A percentile compares a stretch with the other conserved stretches of the same genome.
phyloP scores from a whole-genome alignment of 2,797 vertebrate genomes.

The Neosilurus hyrtlii region DNA sequence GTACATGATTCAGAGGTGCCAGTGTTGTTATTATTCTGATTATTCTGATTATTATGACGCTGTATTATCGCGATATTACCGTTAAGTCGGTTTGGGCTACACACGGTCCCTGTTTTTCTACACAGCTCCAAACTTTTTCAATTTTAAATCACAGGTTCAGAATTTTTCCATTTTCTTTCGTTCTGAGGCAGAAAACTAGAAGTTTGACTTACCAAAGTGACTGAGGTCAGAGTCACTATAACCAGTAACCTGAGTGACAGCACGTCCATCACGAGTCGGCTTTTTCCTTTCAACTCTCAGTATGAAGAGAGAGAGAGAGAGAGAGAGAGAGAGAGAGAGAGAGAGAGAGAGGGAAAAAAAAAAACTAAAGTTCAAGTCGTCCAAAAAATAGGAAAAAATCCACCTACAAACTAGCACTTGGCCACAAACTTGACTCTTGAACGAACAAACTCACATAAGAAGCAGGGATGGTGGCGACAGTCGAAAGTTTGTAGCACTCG shows the following conservation, averaged over 20 bases:
- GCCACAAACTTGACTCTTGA: not conserved
- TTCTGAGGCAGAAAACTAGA: not conserved
- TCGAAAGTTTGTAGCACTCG: constrained; percentile 65
- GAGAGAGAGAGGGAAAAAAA: not conserved
- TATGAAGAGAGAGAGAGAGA: not conserved
- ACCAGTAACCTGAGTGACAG: constrained; percentile 78
- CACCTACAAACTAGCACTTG: not conserved
- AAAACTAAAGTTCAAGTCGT: constrained; percentile 39
- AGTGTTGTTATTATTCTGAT: not conserved
- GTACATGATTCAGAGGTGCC: not conserved
- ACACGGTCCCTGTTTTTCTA: not conserved
- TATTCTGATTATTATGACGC: too few species aligned
- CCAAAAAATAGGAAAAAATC: constrained; percentile 27
- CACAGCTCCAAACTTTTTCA: not conserved
- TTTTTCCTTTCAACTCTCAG: constrained; percentile 38
- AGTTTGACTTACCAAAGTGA: constrained; percentile 78
- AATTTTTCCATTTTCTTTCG: not conserved
- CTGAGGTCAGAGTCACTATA: constrained; percentile 75
- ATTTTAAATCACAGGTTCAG: not conserved
- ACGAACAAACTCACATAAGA: not conserved
- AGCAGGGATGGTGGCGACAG: constrained; percentile 35
- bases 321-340: too few species aligned
- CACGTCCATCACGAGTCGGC: constrained; percentile 81
- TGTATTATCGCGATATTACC: not conserved
- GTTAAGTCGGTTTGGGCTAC: not conserved